These are phyloP conservation scores for Pocillopora damicornis DNA, from an alignment of 64 coral and sea anemone species.

Conservation along the genomic window DNA sequence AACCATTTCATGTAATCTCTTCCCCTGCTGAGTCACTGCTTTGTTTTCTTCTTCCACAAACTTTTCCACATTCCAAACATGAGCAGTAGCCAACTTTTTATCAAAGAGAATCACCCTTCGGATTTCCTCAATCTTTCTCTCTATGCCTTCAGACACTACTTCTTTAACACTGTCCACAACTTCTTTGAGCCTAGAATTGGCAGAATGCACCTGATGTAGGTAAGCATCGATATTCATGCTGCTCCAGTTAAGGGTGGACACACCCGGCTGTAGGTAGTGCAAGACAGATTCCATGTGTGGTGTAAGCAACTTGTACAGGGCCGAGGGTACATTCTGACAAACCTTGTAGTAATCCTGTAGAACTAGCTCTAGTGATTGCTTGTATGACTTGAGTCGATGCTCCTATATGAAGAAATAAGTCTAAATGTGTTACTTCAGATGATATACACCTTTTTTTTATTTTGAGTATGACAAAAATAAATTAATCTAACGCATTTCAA, in stretches of 20 bases:
- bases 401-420: slow-evolving; percentile 45
- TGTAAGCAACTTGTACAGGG: slow-evolving; percentile 65
- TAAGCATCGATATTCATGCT: slow-evolving; percentile 99
- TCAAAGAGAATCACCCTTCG: slow-evolving; percentile 87
- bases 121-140: slow-evolving; percentile 85
- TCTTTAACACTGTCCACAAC: slow-evolving; percentile 73
- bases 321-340: slow-evolving; percentile 67
- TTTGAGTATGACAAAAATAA: too few species aligned
- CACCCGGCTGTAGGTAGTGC: slow-evolving; percentile 89
- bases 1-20: slow-evolving; percentile 64
- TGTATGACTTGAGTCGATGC: slow-evolving; percentile 88
- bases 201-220: slow-evolving; percentile 91
- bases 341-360: slow-evolving; percentile 88
- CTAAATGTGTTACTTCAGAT: not conserved
- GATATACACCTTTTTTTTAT: too few species aligned
- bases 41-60: slow-evolving; percentile 67
- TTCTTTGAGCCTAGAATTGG: slow-evolving; percentile 67
- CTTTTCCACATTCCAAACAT: slow-evolving; percentile 64
- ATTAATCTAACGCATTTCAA: too few species aligned
- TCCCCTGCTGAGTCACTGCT: slow-evolving; percentile 55
- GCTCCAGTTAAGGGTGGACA: slow-evolving; percentile 91
- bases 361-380: slow-evolving; percentile 83
- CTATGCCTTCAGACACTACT: slow-evolving; percentile 59
- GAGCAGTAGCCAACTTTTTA: slow-evolving; percentile 67
- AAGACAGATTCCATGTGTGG: slow-evolving; percentile 95